These are phyloP conservation scores for Melikaiella ostensackeni DNA, from an alignment of 2,888 invertebrate genomes.

Conservation along the genomic window DNA sequence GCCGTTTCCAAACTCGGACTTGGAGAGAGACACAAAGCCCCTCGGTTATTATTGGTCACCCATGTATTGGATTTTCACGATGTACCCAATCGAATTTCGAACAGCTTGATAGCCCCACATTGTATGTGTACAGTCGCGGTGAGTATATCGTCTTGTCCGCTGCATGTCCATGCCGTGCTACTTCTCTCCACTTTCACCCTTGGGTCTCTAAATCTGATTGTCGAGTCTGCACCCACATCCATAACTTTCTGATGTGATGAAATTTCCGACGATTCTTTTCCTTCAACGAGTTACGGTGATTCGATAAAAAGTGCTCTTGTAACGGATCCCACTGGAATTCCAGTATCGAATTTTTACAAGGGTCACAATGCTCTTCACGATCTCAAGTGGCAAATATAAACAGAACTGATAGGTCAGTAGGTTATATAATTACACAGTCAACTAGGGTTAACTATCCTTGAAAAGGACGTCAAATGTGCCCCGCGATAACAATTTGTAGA, in stretches of 20 bases:
- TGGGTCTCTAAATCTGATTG: slow-evolving; percentile 1
- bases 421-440: no score
- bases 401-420: no score
- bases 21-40: not conserved
- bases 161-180: no score
- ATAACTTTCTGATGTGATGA: slow-evolving; percentile 1
- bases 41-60: not conserved
- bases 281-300: not conserved
- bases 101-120: not conserved
- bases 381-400: no score
- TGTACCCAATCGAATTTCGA: not conserved
- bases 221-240: not conserved
- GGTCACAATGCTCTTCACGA: no score
- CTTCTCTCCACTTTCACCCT: no score
- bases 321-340: not conserved
- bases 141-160: not conserved
- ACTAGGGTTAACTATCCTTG: no score
- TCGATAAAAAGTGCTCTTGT: not conserved
- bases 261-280: not conserved
- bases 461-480: no score
- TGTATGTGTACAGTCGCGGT: not conserved
- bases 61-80: not conserved
- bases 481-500: no score
- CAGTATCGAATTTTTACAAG: no score
- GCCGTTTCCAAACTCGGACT: not conserved